A percentile compares a stretch with the other conserved stretches of the same genome.
Evolutionary conservation across 2,888 invertebrate species (phyloP).

Genomic region (Chloromyia formosa): DNA sequence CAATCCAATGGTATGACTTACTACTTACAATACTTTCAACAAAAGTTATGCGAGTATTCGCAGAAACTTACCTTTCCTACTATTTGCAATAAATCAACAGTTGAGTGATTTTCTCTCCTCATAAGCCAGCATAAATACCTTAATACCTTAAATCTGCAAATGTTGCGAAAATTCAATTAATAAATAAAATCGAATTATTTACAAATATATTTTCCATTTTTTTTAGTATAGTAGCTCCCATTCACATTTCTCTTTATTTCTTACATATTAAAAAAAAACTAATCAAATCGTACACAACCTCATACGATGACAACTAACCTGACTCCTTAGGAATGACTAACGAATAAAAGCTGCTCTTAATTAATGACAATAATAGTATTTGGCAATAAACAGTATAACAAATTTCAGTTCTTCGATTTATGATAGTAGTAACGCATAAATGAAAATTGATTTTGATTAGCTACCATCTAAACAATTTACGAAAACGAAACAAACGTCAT

Average conservation of each 20-base stretch:
- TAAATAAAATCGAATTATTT: no score
- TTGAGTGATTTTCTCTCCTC: no score
- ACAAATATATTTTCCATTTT: slow-evolving; percentile 14
- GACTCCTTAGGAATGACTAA: slow-evolving; percentile 39
- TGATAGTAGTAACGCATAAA: background rate
- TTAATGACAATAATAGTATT: slow-evolving; percentile 13
- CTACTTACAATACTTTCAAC: no score
- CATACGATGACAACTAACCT: slow-evolving; percentile 7
- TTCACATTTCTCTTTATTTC: background rate
- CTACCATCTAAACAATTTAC: slow-evolving; percentile 22
- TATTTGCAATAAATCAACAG: no score
- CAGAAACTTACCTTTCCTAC: no score
- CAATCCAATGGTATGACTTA: no score
- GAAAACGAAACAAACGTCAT: background rate
- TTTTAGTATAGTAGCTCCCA: background rate
- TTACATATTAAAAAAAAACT: background rate
- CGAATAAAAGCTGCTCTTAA: slow-evolving; percentile 21
- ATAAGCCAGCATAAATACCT: no score
- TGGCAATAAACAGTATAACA: slow-evolving; percentile 31
- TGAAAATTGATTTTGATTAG: background rate
- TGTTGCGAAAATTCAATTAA: no score
- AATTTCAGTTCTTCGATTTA: slow-evolving; percentile 28
- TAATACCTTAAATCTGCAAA: no score
- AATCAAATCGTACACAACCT: background rate
- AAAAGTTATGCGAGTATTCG: no score